A percentile compares a stretch with the other conserved stretches of the same genome.
These are phyloP conservation scores for Cranoglanis bouderius DNA, from an alignment of 2,113 vertebrate species.

Conservation along the genomic window DNA sequence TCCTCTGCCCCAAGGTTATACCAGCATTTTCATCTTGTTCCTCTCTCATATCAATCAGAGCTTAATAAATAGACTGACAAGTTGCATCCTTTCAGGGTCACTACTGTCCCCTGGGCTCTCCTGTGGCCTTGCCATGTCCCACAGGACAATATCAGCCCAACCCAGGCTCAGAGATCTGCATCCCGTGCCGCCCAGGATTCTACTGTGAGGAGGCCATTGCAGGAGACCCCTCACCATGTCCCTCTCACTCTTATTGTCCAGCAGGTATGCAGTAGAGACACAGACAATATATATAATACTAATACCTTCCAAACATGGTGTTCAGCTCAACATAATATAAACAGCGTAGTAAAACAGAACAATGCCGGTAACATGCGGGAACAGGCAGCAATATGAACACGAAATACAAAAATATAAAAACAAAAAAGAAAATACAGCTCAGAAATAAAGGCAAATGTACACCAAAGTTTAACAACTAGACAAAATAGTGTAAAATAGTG, in stretches of 20 bases:
- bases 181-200: conserved; percentile 83
- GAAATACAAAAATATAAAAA: background rate
- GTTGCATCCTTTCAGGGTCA: conserved; percentile 77
- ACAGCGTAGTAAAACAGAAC: too few species aligned
- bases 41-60: conserved; percentile 6
- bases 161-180: conserved; percentile 75
- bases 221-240: conserved; percentile 76
- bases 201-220: conserved; percentile 82
- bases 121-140: conserved; percentile 75
- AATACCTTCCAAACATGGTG: background rate
- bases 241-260: conserved; percentile 84
- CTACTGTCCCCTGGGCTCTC: conserved; percentile 78
- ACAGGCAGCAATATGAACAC: background rate
- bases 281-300: background rate
- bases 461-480: background rate
- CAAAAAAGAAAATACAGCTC: background rate
- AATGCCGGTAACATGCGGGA: background rate
- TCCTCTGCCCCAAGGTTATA: conserved; percentile 84
- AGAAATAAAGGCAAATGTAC: background rate
- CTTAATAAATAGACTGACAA: conserved; percentile 21
- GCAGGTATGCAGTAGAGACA: conserved; percentile 69
- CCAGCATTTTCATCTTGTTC: background rate
- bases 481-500: background rate
- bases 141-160: conserved; percentile 85
- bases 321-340: background rate